phyloP scores from a whole-genome alignment of 2,888 invertebrate genomes.

The Pristionchus arcanus region DNA sequence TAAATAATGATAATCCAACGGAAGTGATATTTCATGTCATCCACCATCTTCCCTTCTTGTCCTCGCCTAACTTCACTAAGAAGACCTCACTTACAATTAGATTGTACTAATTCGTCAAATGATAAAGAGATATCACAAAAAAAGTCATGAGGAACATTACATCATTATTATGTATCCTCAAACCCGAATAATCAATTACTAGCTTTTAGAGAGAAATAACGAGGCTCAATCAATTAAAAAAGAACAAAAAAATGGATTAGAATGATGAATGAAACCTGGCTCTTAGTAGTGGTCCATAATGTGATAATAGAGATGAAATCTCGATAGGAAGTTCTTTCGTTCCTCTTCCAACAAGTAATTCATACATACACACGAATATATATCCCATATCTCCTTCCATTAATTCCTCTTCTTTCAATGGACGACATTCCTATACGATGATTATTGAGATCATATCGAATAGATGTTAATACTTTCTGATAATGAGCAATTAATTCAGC shows the following conservation, averaged over 20 bases:
- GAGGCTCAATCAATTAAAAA: background rate
- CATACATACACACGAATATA: slow-evolving; percentile 69
- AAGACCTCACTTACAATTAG: too few relatives aligned
- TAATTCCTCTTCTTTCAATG: slow-evolving; percentile 61
- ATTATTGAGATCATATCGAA: too few relatives aligned
- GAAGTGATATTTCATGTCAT: too few relatives aligned
- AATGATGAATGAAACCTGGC: background rate
- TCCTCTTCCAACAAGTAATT: slow-evolving; percentile 67
- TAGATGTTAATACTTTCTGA: too few relatives aligned
- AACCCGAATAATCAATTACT: background rate
- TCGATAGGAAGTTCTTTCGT: slow-evolving; percentile 57
- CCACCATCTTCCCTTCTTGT: too few relatives aligned
- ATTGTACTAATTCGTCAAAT: too few relatives aligned
- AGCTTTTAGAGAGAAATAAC: background rate
- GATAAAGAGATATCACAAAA: too few relatives aligned
- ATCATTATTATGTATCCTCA: too few relatives aligned
- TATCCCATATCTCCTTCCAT: slow-evolving; percentile 62
- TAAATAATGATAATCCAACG: background rate
- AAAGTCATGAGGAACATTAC: too few relatives aligned
- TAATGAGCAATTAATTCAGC: too few relatives aligned
- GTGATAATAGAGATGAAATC: background rate
- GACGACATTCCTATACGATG: slow-evolving; percentile 9
- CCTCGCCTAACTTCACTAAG: too few relatives aligned
- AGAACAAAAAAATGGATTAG: background rate
- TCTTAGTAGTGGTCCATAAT: slow-evolving; percentile 42